Evolutionary conservation across 2,888 invertebrate species (phyloP), one percentile per base, ranked within the genome.

Genomic region (Oscheius myriophilus): DNA sequence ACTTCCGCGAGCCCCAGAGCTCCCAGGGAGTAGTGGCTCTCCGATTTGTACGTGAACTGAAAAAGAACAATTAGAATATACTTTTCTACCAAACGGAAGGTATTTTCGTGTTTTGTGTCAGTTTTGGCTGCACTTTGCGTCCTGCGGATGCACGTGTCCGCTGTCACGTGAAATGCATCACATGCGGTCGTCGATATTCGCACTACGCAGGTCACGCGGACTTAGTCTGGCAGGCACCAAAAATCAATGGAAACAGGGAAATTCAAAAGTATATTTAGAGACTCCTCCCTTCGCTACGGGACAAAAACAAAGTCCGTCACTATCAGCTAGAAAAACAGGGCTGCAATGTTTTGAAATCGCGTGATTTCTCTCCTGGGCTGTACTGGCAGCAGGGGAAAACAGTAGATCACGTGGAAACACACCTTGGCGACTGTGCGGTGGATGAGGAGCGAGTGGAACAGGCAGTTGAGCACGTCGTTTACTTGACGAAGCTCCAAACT

Each of bases 1-100:
- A 96, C 93, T 88, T 98, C 98, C 80, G 93, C 92, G 87, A 95
- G 93, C 76, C 96, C 96, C 65, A 98, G 91, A 0, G 95, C 94
- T 61, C 96, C 96, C 81, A 97, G 93, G 25, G 95, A 93, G 88
- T 96, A 98, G 88, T 92, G 93, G 84, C 93, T 93, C 88, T 96
- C 95, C 87, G 92, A 92, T 88, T 92, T 93, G 89, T 95, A 97
- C 69, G 92, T 91, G 89, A 96, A 96, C 90, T 89, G 75, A 70
- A 84, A 82, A 11, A 4, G 46, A 43, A 43, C 7, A 11, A 55
- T 51, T 21, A n/a, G 18, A 51, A n/a, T 54, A 62, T 49, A 21
- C 14, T 23, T 49, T 49, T 25, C 42, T 12, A 18, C n/a, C 12
- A 62, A 62, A 33, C n/a, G n/a, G n/a, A n/a, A n/a, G n/a, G n/a